These are phyloP conservation scores for Gymnothorax javanicus DNA, from an alignment of 2,797 vertebrate species.

Conservation along the genomic window DNA sequence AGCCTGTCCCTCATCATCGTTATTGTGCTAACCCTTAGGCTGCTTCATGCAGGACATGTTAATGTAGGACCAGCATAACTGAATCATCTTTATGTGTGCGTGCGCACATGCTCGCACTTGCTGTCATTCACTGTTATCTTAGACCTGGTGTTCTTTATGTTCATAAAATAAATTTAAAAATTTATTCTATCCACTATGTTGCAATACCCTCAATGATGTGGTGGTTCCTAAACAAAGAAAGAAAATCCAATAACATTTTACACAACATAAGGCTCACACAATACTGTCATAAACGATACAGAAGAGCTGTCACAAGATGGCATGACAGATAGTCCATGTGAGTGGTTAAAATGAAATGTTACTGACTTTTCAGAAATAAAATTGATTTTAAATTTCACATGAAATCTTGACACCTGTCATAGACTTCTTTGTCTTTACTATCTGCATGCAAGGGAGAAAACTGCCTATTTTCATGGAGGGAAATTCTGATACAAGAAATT, in stretches of 20 bases:
- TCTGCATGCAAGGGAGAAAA: background rate
- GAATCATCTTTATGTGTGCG: background rate
- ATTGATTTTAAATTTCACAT: slow-evolving; percentile 27
- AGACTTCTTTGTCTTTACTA: background rate
- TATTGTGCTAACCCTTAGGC: slow-evolving; percentile 45
- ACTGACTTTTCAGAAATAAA: too few species aligned
- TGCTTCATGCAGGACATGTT: slow-evolving; percentile 43
- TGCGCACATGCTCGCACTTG: background rate
- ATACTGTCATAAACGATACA: too few species aligned
- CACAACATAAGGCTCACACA: too few species aligned
- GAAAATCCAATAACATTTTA: background rate
- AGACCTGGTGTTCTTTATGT: background rate
- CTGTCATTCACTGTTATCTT: background rate
- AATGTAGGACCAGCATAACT: slow-evolving; percentile 34
- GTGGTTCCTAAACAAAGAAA: background rate
- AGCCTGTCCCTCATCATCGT: slow-evolving; percentile 41
- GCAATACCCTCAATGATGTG: background rate
- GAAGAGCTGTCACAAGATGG: too few species aligned
- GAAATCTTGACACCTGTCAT: slow-evolving; percentile 38
- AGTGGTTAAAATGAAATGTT: too few species aligned
- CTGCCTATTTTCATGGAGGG: background rate
- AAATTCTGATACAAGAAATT: background rate
- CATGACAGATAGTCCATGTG: too few species aligned
- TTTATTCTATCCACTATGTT: background rate
- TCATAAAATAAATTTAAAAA: background rate